phyloP scores from a whole-genome alignment of 2,888 invertebrate genomes.

The Odontocerum albicorne region DNA sequence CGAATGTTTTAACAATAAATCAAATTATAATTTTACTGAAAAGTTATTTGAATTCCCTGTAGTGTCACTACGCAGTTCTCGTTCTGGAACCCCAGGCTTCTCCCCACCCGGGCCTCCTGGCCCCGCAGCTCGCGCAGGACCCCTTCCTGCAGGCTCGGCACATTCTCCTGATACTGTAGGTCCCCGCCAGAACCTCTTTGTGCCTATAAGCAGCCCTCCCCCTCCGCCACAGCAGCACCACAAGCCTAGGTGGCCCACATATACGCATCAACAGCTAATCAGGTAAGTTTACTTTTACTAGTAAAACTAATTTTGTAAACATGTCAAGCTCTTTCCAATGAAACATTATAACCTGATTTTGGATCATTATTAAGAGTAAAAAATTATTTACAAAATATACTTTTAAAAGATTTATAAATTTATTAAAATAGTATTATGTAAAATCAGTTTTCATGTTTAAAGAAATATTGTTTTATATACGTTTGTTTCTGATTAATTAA shows the following conservation, averaged over 20 bases:
- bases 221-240: constrained; percentile 41
- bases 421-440: too few relatives aligned
- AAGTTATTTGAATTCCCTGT: constrained; percentile 39
- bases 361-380: too few relatives aligned
- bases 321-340: too few relatives aligned
- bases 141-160: constrained; percentile 40
- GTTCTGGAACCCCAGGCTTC: constrained; percentile 90
- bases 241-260: constrained; percentile 43
- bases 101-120: constrained; percentile 63
- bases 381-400: too few relatives aligned
- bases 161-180: constrained; percentile 69
- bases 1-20: too few relatives aligned
- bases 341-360: too few relatives aligned
- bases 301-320: too few relatives aligned
- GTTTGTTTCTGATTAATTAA: too few relatives aligned
- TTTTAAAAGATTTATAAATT: too few relatives aligned
- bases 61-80: constrained; percentile 92
- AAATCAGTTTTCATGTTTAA: too few relatives aligned
- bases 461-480: too few relatives aligned
- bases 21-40: not conserved
- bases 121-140: constrained; percentile 38
- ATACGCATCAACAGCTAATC: constrained; percentile 43
- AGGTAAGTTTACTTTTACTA: constrained; percentile 47
- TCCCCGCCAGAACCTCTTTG: constrained; percentile 84
- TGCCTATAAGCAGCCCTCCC: constrained; percentile 79